These are phyloP conservation scores for Menidia menidia DNA, from an alignment of 2,797 vertebrate species.

Conservation along the genomic window DNA sequence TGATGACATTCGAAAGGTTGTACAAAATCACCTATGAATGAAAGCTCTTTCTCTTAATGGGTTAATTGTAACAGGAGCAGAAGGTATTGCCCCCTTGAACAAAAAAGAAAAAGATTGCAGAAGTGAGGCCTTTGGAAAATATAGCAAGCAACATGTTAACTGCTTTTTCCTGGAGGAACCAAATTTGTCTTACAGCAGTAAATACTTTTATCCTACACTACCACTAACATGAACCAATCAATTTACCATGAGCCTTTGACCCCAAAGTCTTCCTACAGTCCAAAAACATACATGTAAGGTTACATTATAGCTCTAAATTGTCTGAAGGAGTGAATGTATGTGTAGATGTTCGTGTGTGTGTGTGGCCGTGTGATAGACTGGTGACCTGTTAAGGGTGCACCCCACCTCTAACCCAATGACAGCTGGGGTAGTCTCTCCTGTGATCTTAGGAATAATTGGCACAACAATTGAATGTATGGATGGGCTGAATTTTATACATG, in stretches of 20 bases:
- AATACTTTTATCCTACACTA: conserved; percentile 72
- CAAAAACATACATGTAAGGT: too few relatives aligned
- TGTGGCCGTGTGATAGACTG: too few relatives aligned
- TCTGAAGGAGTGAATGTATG: too few relatives aligned
- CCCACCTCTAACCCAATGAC: conserved; percentile 51
- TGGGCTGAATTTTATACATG: conserved; percentile 19
- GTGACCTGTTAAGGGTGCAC: background rate
- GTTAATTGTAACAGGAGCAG: conserved; percentile 79
- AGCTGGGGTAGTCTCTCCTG: too few relatives aligned
- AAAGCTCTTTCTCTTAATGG: conserved; percentile 75
- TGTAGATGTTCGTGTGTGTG: too few relatives aligned
- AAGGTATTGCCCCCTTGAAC: conserved; percentile 80
- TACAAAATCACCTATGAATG: conserved; percentile 70
- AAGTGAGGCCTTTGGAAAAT: conserved; percentile 76
- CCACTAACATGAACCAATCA: conserved; percentile 80
- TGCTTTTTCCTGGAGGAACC: conserved; percentile 77
- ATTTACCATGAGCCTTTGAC: conserved; percentile 79
- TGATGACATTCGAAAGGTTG: conserved; percentile 65
- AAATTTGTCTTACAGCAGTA: conserved; percentile 83
- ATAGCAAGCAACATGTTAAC: conserved; percentile 75
- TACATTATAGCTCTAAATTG: too few relatives aligned
- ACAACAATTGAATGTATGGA: too few relatives aligned
- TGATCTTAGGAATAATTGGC: too few relatives aligned
- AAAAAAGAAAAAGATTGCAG: conserved; percentile 73
- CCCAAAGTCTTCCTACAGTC: conserved; percentile 61